phyloP scores from a whole-genome alignment of 2,888 invertebrate genomes.

The Homarus gammarus region DNA sequence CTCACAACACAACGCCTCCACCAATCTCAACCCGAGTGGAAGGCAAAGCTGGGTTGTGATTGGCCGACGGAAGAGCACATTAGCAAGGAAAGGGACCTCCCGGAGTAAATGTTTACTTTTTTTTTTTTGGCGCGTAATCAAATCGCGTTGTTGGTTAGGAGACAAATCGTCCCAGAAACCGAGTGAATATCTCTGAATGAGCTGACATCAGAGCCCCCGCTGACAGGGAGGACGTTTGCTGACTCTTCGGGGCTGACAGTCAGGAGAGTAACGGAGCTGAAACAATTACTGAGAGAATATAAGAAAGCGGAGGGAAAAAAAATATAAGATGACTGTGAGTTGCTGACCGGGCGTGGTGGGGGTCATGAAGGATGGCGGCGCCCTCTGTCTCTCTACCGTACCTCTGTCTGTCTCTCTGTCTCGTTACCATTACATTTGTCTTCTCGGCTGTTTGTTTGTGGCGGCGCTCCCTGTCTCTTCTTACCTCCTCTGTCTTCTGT shows the following conservation, averaged over 20 bases:
- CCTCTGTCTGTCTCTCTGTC: too few relatives aligned
- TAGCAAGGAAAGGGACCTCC: background rate
- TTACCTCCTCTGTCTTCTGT: too few relatives aligned
- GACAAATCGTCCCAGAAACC: constrained; percentile 53
- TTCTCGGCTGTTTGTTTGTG: too few relatives aligned
- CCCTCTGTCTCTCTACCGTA: background rate
- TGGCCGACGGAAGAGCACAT: background rate
- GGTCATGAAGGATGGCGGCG: background rate
- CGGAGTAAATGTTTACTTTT: constrained; percentile 5
- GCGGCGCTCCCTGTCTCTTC: too few relatives aligned
- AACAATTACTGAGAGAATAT: constrained; percentile 15
- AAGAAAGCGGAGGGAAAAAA: too few relatives aligned
- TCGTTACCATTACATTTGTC: too few relatives aligned
- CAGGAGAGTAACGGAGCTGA: constrained; percentile 49
- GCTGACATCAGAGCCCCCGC: constrained; percentile 60
- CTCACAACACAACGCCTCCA: too few relatives aligned
- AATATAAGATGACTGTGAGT: background rate
- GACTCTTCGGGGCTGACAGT: constrained; percentile 44
- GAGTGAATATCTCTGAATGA: constrained; percentile 44
- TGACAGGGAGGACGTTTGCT: constrained; percentile 47
- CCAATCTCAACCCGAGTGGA: background rate
- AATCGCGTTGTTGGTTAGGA: constrained; percentile 55
- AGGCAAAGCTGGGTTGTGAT: background rate
- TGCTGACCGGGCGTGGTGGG: background rate
- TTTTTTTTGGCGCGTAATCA: constrained; percentile 40